Base-by-base conservation (phyloP, 2,888 invertebrate genomes). In the Cataglyphis livida region DNA sequence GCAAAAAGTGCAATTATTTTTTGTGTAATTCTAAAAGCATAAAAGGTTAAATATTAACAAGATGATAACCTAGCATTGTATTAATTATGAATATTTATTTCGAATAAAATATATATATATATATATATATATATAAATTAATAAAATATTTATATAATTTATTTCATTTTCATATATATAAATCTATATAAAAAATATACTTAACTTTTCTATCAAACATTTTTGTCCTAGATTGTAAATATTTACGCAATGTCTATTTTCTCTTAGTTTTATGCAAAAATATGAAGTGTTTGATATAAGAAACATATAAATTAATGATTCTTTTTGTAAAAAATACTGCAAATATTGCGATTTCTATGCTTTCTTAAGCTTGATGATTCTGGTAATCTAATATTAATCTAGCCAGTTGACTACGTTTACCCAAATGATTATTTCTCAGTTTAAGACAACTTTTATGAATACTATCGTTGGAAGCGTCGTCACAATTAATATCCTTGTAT, bases 381-480 rank as follows among this genome's bases (percentile, higher is more conserved):
- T 91, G 90, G 68, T 94, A 93, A 85, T 96, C 95, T 75, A 96
- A 93, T 87, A 96, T 95, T 81, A 96, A 92, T 92, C 95, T 96
- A 12, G 96, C 96, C 59, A 96, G 94, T 91, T 96, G 95, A 90
- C 95, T 95, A 18, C 95, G 93, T 78, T 95, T 95, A 68, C 96
- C 96, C 32, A 96, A 92, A 64, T 92, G 91, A 48, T 90, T 90
- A 87, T 90, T 93, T 82, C 91, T 93, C 59, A 91, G 90, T 70
- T 89, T 90, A 54, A 88, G 87, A 84, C 95, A 95, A 76, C 81
- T 88, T 48, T 89, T 88, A 73, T 90, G 90, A 61, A 90, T 88
- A 51, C 82, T 83, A 51, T 94, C 91, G 35, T 89, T 92, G 66
- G 92, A 92, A 21, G 84, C 88, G 84, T 90, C 91, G 64, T 92